Evolutionary conservation across 92 coral and sea anemone genomes (phyloP).

Genomic region (Phenganax subtilis): DNA sequence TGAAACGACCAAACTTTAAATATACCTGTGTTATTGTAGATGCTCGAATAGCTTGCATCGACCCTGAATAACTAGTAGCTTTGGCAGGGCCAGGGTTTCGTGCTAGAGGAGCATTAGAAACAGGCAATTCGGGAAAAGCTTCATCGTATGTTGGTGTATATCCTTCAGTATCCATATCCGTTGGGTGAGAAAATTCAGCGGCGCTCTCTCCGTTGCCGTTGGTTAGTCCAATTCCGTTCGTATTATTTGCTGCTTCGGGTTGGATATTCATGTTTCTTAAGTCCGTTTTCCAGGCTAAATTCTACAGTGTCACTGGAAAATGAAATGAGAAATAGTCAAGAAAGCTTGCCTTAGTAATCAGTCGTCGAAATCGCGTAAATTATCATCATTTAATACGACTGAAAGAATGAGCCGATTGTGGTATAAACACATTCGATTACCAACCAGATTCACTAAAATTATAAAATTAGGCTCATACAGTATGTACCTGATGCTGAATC

Average conservation of each 20-base stretch:
- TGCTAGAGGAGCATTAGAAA: constrained; percentile 57
- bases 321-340: background rate
- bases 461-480: background rate
- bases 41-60: constrained; percentile 70
- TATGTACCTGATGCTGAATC: constrained; percentile 28
- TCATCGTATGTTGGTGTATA: constrained; percentile 98
- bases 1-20: background rate
- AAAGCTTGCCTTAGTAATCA: background rate
- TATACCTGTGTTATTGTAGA: constrained; percentile 85
- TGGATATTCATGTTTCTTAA: constrained; percentile 38
- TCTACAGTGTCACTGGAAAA: constrained; percentile 94
- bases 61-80: constrained; percentile 45
- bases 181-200: constrained; percentile 51
- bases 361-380: background rate
- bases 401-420: background rate
- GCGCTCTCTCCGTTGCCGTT: constrained; percentile 46
- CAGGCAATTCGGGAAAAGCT: constrained; percentile 93
- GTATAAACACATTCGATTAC: background rate
- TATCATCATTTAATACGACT: background rate
- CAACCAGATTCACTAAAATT: background rate
- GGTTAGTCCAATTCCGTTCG: constrained; percentile 26
- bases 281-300: constrained; percentile 99
- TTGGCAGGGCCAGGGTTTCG: constrained; percentile 54
- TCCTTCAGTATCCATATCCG: constrained; percentile 62
- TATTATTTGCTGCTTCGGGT: constrained; percentile 10